Evolutionary conservation across 2,888 invertebrate species (phyloP).

Genomic region (Molanna angustata): DNA sequence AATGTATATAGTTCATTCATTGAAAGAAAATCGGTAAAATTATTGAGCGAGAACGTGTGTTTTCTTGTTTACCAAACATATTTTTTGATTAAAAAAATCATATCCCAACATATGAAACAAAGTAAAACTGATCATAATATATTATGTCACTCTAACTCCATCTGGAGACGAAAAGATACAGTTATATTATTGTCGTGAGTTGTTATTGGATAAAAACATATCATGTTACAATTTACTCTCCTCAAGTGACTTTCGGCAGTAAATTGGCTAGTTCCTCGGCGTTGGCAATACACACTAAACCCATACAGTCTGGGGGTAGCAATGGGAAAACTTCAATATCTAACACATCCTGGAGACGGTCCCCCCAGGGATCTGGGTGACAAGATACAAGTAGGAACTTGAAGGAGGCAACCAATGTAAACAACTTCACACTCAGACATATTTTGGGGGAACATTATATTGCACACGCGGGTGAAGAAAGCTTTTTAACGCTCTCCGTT

Average conservation of each 20-base stretch:
- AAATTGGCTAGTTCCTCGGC: constrained; percentile 17
- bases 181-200: too few relatives aligned
- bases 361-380: constrained; percentile 4
- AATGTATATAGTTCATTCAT: too few relatives aligned
- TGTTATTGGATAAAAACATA: too few relatives aligned
- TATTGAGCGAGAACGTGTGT: too few relatives aligned
- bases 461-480: constrained; percentile 12
- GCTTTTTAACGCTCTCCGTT: constrained; percentile 8
- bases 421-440: constrained; percentile 21
- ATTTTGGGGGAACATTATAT: constrained; percentile 19
- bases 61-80: too few relatives aligned
- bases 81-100: too few relatives aligned
- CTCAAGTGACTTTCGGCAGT: constrained; percentile 13
- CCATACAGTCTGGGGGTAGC: constrained; percentile 1
- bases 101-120: too few relatives aligned
- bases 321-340: constrained; percentile 16
- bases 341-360: too few relatives aligned
- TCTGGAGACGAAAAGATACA: too few relatives aligned
- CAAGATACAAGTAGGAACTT: not conserved
- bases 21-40: too few relatives aligned
- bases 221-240: not conserved
- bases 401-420: constrained; percentile 10
- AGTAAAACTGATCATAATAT: too few relatives aligned
- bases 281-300: constrained; percentile 1
- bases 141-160: too few relatives aligned